These are phyloP conservation scores for Cirrhinus molitorella DNA, from an alignment of 2,797 vertebrate species.

Conservation along the genomic window DNA sequence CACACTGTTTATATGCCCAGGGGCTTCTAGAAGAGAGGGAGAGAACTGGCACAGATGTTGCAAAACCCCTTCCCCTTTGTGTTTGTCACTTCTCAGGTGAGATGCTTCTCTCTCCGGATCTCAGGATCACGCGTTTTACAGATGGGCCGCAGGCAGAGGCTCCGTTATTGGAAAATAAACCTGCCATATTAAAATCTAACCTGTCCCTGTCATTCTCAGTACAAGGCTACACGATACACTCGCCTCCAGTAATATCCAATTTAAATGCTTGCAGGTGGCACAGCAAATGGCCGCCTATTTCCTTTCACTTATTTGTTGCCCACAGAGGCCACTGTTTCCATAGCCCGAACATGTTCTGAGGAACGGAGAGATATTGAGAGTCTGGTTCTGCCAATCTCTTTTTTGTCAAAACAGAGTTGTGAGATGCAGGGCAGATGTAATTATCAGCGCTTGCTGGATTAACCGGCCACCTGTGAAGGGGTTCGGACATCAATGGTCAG, in stretches of 20 bases:
- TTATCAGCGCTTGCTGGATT: constrained; percentile 45
- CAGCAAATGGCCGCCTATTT: constrained; percentile 25
- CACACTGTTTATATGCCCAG: constrained; percentile 53
- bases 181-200: constrained; percentile 34
- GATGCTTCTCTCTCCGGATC: constrained; percentile 1
- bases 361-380: neutral
- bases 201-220: constrained; percentile 43
- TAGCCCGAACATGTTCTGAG: constrained; percentile 10
- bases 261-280: constrained; percentile 45
- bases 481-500: constrained; percentile 27
- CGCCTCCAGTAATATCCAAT: constrained; percentile 44
- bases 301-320: constrained; percentile 38
- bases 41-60: constrained; percentile 12
- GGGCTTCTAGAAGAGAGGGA: constrained; percentile 20
- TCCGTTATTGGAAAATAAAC: constrained; percentile 43
- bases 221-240: constrained; percentile 17
- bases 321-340: constrained; percentile 24
- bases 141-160: constrained; percentile 32
- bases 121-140: neutral
- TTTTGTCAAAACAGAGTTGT: constrained; percentile 28
- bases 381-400: constrained; percentile 14
- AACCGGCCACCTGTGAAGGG: constrained; percentile 30
- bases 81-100: constrained; percentile 44
- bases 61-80: constrained; percentile 23
- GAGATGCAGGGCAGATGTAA: constrained; percentile 25